Conservation (phyloP, 1,140 invertebrate genomes). For the Drosophila oshimai region DNA sequence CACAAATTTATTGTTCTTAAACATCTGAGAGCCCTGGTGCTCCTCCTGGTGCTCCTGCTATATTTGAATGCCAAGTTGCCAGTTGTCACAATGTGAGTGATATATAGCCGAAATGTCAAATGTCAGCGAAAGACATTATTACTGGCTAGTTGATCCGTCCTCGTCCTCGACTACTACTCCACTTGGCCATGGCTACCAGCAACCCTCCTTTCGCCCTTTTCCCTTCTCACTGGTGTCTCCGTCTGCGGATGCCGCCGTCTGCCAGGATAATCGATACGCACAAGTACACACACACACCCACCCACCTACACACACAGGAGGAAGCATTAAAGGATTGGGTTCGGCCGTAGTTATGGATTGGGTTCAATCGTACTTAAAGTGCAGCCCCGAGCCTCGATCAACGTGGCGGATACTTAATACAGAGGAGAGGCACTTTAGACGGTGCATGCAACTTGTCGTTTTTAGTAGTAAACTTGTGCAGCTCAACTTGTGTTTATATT, state of each 20-base stretch:
- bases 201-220: neutral
- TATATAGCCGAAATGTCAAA: slow-evolving; percentile 81
- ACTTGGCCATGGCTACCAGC: neutral
- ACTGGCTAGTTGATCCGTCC: slow-evolving; percentile 78
- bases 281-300: slow-evolving; percentile 12
- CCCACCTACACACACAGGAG: neutral
- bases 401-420: slow-evolving; percentile 13
- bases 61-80: slow-evolving; percentile 80
- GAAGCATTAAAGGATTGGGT: neutral
- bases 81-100: slow-evolving; percentile 79
- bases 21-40: slow-evolving; percentile 41
- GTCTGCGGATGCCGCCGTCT: slow-evolving; percentile 69
- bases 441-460: neutral
- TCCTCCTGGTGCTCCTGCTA: slow-evolving; percentile 27
- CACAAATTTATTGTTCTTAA: slow-evolving; percentile 75
- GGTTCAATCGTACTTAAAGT: neutral
- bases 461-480: neutral
- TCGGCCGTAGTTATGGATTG: neutral
- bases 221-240: slow-evolving; percentile 12
- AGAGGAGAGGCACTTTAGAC: neutral
- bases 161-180: slow-evolving; percentile 11
- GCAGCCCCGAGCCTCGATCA: neutral
- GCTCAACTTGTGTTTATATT: too few species aligned
- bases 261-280: slow-evolving; percentile 74
- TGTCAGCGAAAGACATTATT: slow-evolving; percentile 81